A percentile compares a stretch with the other conserved stretches of the same genome.
These are phyloP conservation scores for Takifugu ocellatus DNA, from an alignment of 2,797 vertebrate genomes.

Conservation along the genomic window DNA sequence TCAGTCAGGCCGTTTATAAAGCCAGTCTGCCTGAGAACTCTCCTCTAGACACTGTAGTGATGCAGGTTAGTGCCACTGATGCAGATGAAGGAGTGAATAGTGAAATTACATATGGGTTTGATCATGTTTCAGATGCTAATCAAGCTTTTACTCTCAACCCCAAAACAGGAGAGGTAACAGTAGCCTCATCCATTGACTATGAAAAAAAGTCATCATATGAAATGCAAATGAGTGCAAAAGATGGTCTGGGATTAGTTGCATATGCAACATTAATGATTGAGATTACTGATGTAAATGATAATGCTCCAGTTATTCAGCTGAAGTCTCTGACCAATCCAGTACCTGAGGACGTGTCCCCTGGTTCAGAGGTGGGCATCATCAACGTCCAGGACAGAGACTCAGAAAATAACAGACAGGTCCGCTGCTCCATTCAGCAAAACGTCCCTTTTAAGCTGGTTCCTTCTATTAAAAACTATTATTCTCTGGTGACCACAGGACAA, in stretches of 20 bases:
- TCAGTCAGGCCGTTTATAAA: not conserved
- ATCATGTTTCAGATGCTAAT: too few relatives aligned
- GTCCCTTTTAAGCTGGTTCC: too few relatives aligned
- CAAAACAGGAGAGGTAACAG: not conserved
- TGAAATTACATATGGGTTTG: conserved; percentile 1
- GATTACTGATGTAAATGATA: conserved; percentile 20
- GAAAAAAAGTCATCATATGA: not conserved
- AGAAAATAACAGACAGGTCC: too few relatives aligned
- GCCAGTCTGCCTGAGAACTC: conserved; percentile 7
- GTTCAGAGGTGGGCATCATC: too few relatives aligned
- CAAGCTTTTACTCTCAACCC: too few relatives aligned
- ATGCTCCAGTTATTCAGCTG: conserved; percentile 2
- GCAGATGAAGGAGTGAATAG: conserved; percentile 5
- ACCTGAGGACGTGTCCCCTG: too few relatives aligned
- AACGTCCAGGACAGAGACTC: too few relatives aligned
- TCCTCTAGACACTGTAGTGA: not conserved
- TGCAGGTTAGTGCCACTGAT: not conserved
- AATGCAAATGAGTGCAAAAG: conserved; percentile 39
- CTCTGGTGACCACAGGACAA: too few relatives aligned
- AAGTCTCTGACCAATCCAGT: conserved; percentile 3
- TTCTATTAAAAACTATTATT: too few relatives aligned
- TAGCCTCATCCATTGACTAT: not conserved
- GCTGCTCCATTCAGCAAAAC: too few relatives aligned
- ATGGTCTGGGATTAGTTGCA: conserved; percentile 40
- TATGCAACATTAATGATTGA: not conserved